These are phyloP conservation scores for Zaprionus davidi DNA, from an alignment of 1,140 invertebrate species.

Conservation along the genomic window DNA sequence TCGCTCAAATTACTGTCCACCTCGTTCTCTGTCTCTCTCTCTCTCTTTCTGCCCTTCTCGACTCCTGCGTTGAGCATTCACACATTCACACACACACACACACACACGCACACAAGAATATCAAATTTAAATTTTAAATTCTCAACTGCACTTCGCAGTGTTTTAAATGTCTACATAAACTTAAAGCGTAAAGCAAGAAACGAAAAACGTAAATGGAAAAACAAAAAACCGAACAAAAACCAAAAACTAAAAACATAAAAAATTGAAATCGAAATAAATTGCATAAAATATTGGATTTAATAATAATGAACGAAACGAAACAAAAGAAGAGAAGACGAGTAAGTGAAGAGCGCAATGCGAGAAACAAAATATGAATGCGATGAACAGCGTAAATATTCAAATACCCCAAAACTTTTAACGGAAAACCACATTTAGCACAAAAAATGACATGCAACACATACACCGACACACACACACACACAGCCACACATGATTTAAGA, in stretches of 20 bases:
- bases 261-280: slow-evolving; percentile 30
- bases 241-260: slow-evolving; percentile 46
- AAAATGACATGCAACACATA: slow-evolving; percentile 19
- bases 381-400: slow-evolving; percentile 29
- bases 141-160: slow-evolving; percentile 70
- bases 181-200: slow-evolving; percentile 44
- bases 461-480: slow-evolving; percentile 6
- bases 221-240: slow-evolving; percentile 33
- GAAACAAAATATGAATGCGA: slow-evolving; percentile 24
- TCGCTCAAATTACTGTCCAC: background rate
- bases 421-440: slow-evolving; percentile 28
- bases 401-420: slow-evolving; percentile 17
- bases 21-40: background rate
- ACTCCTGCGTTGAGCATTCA: slow-evolving; percentile 35
- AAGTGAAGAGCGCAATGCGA: background rate
- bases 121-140: slow-evolving; percentile 70
- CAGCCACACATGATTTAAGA: slow-evolving; percentile 19
- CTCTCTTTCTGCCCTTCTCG: background rate
- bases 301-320: slow-evolving; percentile 36
- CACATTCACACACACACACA: slow-evolving; percentile 15
- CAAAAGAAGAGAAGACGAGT: background rate
- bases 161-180: slow-evolving; percentile 77
- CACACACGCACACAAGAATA: slow-evolving; percentile 27
- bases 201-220: slow-evolving; percentile 25
- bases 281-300: slow-evolving; percentile 52